Base-by-base conservation (phyloP, 2,113 vertebrate species). In the Xiphophorus couchianus region DNA sequence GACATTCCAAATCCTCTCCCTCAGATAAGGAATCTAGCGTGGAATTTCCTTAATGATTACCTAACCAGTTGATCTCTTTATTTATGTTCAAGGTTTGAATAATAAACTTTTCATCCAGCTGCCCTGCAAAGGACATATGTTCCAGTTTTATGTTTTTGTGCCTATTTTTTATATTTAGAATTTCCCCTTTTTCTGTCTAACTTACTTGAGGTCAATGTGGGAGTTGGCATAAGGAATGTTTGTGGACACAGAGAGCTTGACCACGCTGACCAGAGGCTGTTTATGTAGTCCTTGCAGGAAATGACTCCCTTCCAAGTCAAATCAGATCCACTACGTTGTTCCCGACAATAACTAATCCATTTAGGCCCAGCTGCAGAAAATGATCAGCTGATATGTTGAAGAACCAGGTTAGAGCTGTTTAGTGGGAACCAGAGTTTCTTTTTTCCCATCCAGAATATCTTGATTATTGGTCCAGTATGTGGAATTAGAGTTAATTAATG, bases 201-300 rank as follows among this genome's bases (percentile, higher is more conserved):
- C 71, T 75, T 68, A 74, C 42, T 22, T 63, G 63, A 86, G 84
- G 84, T 85, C 86, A 86, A 58, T 79, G 81, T 86, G 80, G 84
- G 87, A 88, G 84, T 84, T 77, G 69, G 63, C 85, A 31, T 71
- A 73, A 86, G 83, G 79, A 85, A 90, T 84, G 61, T 72, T 76
- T 83, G 83, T 35, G 84, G 86, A 80, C 60, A 61, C 70, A 33
- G 33, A 66, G 81, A 74, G 28, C 78, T 75, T 82, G 80, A 91
- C 88, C 89, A 78, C 73, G 58, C 27, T 71, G 83, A 62, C 74
- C 61, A 61, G 48, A 82, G 71, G 48, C 54, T 83, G 86, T 88
- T 91, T 87, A 67, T 83, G 28, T 81, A 73, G 82, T 89, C 78
- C 71, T n/a, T 29, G 84, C 88, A 93, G 91, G 90, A 92, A 93